These are phyloP conservation scores for Cryptocheilus praepositus DNA, from an alignment of 2,888 invertebrate genomes.

Conservation along the genomic window DNA sequence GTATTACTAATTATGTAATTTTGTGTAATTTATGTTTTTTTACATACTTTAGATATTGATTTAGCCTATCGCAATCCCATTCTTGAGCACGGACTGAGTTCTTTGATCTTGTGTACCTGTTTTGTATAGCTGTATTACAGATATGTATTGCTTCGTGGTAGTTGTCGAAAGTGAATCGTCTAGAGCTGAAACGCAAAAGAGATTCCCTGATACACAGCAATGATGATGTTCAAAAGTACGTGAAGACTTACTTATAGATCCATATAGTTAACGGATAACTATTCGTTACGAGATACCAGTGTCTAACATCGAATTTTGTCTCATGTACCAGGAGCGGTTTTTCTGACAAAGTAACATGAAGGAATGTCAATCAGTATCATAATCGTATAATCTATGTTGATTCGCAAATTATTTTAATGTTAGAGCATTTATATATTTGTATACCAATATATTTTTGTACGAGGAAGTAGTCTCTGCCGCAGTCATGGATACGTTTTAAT, in stretches of 20 bases:
- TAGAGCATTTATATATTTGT: no score
- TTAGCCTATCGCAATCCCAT: slow-evolving; percentile 66
- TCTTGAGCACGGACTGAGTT: slow-evolving; percentile 42
- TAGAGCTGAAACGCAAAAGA: slow-evolving; percentile 90
- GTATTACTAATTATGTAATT: no score
- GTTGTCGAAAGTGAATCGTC: slow-evolving; percentile 85
- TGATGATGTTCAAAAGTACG: not conserved
- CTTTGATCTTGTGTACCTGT: slow-evolving; percentile 77
- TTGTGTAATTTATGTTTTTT: no score
- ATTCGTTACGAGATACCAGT: slow-evolving; percentile 90
- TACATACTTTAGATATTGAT: slow-evolving; percentile 67
- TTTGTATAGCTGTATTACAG: slow-evolving; percentile 88
- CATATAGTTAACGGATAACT: slow-evolving; percentile 87
- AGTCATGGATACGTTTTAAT: slow-evolving; percentile 78
- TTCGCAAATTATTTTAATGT: not conserved
- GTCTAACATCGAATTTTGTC: slow-evolving; percentile 93
- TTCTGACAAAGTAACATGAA: slow-evolving; percentile 75
- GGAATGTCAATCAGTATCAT: not conserved
- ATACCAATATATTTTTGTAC: slow-evolving; percentile 95
- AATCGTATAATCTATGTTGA: slow-evolving; percentile 35
- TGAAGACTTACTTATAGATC: slow-evolving; percentile 82
- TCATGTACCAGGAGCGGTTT: slow-evolving; percentile 87
- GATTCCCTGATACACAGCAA: slow-evolving; percentile 77
- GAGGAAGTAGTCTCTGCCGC: slow-evolving; percentile 81
- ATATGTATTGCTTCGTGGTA: slow-evolving; percentile 90